Percentiles rank a stretch among this genome's conserved stretches.
phyloP scores from a whole-genome alignment of 2,113 vertebrate species.

The Elgaria multicarinata region DNA sequence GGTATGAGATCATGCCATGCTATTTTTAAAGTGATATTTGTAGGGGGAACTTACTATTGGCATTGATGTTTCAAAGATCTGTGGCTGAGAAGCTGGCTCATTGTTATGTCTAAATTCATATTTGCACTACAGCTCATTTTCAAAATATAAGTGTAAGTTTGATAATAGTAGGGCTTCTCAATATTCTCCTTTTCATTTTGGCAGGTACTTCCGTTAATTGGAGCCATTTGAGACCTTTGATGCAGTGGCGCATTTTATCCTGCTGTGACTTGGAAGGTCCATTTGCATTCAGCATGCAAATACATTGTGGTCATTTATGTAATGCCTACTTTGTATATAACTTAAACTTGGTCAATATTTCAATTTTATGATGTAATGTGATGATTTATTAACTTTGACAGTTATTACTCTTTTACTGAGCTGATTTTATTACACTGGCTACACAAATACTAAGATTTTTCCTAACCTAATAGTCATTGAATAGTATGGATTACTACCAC shows the following conservation, averaged over 20 bases:
- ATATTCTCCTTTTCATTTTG: slow-evolving; percentile 33
- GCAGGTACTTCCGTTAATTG: slow-evolving; percentile 54
- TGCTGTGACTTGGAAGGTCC: slow-evolving; percentile 42
- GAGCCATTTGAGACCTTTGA: slow-evolving; percentile 33
- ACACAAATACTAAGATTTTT: slow-evolving; percentile 28
- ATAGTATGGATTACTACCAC: slow-evolving; percentile 29
- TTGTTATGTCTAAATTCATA: neutral
- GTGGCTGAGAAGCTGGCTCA: neutral
- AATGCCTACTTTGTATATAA: slow-evolving; percentile 57
- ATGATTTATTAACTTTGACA: slow-evolving; percentile 43
- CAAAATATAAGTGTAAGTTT: neutral
- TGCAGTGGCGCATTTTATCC: slow-evolving; percentile 11
- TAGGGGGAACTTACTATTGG: neutral
- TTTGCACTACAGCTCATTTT: neutral
- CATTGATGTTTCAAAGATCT: neutral
- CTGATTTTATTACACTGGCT: slow-evolving; percentile 50
- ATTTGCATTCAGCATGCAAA: slow-evolving; percentile 40
- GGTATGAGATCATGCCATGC: neutral
- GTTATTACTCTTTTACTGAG: slow-evolving; percentile 46
- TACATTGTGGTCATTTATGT: slow-evolving; percentile 50
- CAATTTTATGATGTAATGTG: slow-evolving; percentile 37
- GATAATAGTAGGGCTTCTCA: neutral
- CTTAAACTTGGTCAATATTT: slow-evolving; percentile 57
- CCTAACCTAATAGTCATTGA: slow-evolving; percentile 24
- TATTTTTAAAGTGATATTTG: neutral